A percentile compares a stretch with the other conserved stretches of the same genome.
Evolutionary conservation across 2,888 invertebrate species (phyloP).

Genomic region (Pseudanteris insignis): DNA sequence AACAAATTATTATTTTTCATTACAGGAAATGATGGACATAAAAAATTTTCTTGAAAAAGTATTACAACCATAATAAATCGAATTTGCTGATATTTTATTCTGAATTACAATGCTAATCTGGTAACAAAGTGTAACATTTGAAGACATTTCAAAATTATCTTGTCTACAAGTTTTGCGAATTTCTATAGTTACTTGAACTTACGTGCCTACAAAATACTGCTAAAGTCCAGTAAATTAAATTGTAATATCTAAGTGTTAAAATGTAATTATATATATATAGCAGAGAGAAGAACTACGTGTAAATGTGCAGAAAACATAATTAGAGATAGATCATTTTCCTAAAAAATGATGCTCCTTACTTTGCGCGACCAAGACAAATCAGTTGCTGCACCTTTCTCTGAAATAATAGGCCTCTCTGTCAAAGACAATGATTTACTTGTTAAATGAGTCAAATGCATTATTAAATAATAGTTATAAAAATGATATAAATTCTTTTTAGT

Average conservation of each 20-base stretch:
- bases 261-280: conserved; percentile 6
- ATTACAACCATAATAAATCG: conserved; percentile 58
- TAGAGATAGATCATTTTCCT: conserved; percentile 10
- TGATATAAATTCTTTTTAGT: too few relatives aligned
- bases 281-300: too few relatives aligned
- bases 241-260: conserved; percentile 13
- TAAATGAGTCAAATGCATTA: too few relatives aligned
- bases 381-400: conserved; percentile 14
- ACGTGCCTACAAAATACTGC: conserved; percentile 34
- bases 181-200: conserved; percentile 25
- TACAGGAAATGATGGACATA: conserved; percentile 62
- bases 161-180: conserved; percentile 22
- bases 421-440: too few relatives aligned
- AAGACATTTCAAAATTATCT: conserved; percentile 40
- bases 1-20: conserved; percentile 22
- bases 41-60: conserved; percentile 62
- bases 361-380: conserved; percentile 14
- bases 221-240: conserved; percentile 15
- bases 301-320: conserved; percentile 3
- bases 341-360: conserved; percentile 7
- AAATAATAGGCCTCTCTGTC: too few relatives aligned
- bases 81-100: conserved; percentile 15
- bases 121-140: conserved; percentile 32
- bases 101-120: conserved; percentile 34
- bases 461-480: too few relatives aligned